Percentiles rank a stretch among this genome's conserved stretches.
Evolutionary conservation across 2,797 vertebrate species (phyloP).

Genomic region (Poecilia picta): DNA sequence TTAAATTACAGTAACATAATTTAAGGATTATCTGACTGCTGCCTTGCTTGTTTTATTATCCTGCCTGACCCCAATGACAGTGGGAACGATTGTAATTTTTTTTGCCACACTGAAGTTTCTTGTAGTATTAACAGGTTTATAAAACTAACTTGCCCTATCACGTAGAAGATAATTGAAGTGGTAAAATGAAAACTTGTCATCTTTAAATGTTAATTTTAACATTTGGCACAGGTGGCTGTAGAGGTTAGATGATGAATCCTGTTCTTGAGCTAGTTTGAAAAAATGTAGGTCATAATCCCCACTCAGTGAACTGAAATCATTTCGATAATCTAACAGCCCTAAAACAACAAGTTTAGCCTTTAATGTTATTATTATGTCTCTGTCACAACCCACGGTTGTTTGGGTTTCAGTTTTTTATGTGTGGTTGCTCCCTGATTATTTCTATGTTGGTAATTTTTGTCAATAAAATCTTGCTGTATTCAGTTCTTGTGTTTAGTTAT

Average conservation of each 20-base stretch:
- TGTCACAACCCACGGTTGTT: background rate
- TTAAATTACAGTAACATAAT: constrained; percentile 12
- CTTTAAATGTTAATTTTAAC: background rate
- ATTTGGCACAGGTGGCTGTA: background rate
- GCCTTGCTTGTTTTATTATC: background rate
- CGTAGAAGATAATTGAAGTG: background rate
- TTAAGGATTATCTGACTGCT: constrained; percentile 4
- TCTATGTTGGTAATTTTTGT: background rate
- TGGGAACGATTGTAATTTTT: background rate
- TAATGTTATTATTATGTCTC: background rate
- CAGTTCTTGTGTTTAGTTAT: background rate
- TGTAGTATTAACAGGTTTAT: background rate
- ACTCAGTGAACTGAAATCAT: background rate
- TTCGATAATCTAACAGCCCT: background rate
- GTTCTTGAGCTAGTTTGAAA: background rate
- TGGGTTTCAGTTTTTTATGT: background rate
- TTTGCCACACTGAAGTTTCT: background rate
- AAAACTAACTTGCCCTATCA: background rate
- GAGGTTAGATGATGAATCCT: background rate
- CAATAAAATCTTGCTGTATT: background rate
- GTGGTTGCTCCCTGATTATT: background rate
- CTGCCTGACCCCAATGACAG: background rate
- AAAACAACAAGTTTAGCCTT: background rate
- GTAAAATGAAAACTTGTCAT: background rate
- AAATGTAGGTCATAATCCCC: background rate